A percentile compares a stretch with the other conserved stretches of the same genome.
phyloP scores from a whole-genome alignment of 2,113 vertebrate genomes.

The Acrocephalus arundinaceus region DNA sequence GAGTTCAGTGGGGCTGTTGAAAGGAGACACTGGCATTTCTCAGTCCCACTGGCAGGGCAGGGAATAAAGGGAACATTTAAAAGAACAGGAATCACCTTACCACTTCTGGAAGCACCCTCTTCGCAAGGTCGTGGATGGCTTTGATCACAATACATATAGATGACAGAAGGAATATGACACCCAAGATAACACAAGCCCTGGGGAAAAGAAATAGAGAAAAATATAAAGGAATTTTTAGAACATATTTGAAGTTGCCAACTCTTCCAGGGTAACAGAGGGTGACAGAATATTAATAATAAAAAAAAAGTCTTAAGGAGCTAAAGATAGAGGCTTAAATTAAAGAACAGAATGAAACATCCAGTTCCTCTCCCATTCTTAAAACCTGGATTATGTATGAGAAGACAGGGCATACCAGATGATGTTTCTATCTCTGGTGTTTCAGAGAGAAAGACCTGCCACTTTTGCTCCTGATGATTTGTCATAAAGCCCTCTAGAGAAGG shows the following conservation, averaged over 20 bases:
- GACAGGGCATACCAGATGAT: not conserved
- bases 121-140: constrained; percentile 92
- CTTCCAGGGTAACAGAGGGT: not conserved
- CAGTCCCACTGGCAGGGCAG: not conserved
- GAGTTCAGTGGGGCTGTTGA: not conserved
- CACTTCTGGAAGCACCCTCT: constrained; percentile 92
- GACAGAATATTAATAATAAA: not conserved
- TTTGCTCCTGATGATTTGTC: not conserved
- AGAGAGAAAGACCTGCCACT: not conserved
- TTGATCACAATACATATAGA: constrained; percentile 95
- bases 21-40: not conserved
- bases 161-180: constrained; percentile 92
- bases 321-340: not conserved
- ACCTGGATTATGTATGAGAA: not conserved
- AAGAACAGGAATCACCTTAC: constrained; percentile 76
- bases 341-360: not conserved
- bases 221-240: not conserved
- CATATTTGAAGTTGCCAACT: not conserved
- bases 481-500: not conserved
- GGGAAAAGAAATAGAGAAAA: not conserved
- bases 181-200: constrained; percentile 95
- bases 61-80: not conserved
- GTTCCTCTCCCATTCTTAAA: not conserved
- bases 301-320: not conserved
- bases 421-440: not conserved